Percentiles rank a stretch among this genome's conserved stretches.
phyloP scores from a whole-genome alignment of 1,140 invertebrate genomes.

The Liolophura sinensis region DNA sequence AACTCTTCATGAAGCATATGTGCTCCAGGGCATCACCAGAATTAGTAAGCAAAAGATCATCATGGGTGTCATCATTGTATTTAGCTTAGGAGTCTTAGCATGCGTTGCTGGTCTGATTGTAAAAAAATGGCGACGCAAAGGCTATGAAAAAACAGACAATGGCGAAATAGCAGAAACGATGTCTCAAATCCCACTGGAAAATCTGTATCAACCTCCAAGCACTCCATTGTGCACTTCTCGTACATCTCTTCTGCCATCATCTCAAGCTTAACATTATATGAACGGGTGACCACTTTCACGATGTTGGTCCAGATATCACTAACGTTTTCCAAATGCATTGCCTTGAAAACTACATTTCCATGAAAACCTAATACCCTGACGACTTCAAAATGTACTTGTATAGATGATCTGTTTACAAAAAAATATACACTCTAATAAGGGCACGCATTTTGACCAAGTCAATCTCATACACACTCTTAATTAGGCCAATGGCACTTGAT shows the following conservation, averaged over 20 bases:
- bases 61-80: slow-evolving; percentile 41
- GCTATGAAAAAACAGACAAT: slow-evolving; percentile 47
- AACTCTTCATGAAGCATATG: slow-evolving; percentile 30
- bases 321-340: too few relatives aligned
- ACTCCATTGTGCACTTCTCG: slow-evolving; percentile 47
- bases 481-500: too few relatives aligned
- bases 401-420: too few relatives aligned
- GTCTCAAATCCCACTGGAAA: slow-evolving; percentile 57
- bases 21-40: slow-evolving; percentile 45
- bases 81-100: slow-evolving; percentile 42
- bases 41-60: slow-evolving; percentile 36
- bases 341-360: too few relatives aligned
- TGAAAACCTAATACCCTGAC: too few relatives aligned
- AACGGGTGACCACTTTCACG: too few relatives aligned
- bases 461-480: too few relatives aligned
- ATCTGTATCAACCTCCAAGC: slow-evolving; percentile 40
- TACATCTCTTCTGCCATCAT: slow-evolving; percentile 42
- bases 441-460: too few relatives aligned
- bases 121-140: slow-evolving; percentile 47
- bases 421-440: too few relatives aligned
- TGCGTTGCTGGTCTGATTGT: slow-evolving; percentile 44
- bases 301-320: too few relatives aligned
- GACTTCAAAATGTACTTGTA: too few relatives aligned
- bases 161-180: slow-evolving; percentile 38
- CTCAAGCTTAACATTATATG: slow-evolving; percentile 19